These are phyloP conservation scores for Acestrorhynchus altus DNA, from an alignment of 2,797 vertebrate species.

Conservation along the genomic window DNA sequence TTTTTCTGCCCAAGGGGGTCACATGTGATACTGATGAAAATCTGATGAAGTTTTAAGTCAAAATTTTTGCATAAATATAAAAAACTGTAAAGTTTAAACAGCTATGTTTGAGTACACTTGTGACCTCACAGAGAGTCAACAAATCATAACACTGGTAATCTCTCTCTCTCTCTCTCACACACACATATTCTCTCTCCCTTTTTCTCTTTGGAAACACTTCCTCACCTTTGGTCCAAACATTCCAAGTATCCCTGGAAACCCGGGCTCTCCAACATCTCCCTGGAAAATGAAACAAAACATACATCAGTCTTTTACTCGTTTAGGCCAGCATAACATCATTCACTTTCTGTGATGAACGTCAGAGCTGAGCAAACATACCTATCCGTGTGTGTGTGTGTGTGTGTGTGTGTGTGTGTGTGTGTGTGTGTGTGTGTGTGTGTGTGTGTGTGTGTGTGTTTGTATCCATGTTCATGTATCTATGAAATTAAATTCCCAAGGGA, in stretches of 20 bases:
- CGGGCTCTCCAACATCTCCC: constrained; percentile 90
- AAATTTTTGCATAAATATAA: too few species aligned
- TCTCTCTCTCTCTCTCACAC: too few species aligned
- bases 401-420: too few species aligned
- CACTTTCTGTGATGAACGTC: background rate
- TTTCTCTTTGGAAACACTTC: background rate
- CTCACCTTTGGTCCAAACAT: constrained; percentile 94
- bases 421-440: too few species aligned
- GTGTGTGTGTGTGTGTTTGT: too few species aligned
- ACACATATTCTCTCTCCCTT: background rate
- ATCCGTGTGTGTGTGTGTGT: too few species aligned
- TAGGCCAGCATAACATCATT: background rate
- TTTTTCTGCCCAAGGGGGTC: too few species aligned
- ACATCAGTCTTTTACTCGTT: background rate
- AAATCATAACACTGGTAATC: background rate
- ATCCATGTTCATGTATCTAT: background rate
- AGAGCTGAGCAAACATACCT: background rate
- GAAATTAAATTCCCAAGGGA: constrained; percentile 46
- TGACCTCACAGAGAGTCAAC: background rate
- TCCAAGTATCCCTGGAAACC: constrained; percentile 92
- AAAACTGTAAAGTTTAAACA: too few species aligned
- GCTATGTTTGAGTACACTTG: constrained; percentile 24
- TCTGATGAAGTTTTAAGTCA: too few species aligned
- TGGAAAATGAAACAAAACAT: constrained; percentile 61
- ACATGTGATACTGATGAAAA: too few species aligned